Conservation (phyloP, 2,113 vertebrate species). For the Terrapene triunguis region DNA sequence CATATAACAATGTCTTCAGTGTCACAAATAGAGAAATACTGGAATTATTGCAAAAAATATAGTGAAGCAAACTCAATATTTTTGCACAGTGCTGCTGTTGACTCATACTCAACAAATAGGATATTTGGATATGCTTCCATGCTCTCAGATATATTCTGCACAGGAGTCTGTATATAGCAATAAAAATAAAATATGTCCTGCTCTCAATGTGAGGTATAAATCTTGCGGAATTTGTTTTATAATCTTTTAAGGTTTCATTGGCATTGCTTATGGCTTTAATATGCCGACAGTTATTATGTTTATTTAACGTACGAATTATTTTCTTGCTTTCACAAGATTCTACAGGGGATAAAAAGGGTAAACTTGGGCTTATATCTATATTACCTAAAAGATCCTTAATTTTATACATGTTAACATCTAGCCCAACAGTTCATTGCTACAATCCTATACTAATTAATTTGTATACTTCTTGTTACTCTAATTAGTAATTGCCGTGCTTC, state of each 20-base stretch:
- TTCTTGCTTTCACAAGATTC: background rate
- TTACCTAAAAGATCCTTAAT: background rate
- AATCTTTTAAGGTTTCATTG: background rate
- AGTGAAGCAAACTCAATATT: background rate
- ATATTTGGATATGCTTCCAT: background rate
- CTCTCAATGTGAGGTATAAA: background rate
- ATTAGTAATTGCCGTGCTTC: background rate
- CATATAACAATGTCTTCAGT: background rate
- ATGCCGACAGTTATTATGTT: background rate
- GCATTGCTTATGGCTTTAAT: background rate
- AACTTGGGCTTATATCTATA: background rate
- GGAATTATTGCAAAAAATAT: background rate
- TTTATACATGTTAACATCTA: background rate
- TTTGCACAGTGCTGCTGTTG: background rate
- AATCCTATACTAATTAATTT: background rate
- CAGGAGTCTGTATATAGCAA: background rate
- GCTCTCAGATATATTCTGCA: background rate
- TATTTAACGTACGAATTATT: background rate
- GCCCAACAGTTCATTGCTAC: background rate
- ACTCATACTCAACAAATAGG: background rate
- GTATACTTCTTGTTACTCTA: background rate
- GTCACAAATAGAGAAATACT: background rate
- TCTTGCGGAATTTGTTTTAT: background rate
- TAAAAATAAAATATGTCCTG: background rate
- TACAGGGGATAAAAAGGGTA: background rate